Percentiles rank a stretch among this genome's conserved stretches.
Conservation (phyloP, 2,888 invertebrate species). For the Drosophila greeni region DNA sequence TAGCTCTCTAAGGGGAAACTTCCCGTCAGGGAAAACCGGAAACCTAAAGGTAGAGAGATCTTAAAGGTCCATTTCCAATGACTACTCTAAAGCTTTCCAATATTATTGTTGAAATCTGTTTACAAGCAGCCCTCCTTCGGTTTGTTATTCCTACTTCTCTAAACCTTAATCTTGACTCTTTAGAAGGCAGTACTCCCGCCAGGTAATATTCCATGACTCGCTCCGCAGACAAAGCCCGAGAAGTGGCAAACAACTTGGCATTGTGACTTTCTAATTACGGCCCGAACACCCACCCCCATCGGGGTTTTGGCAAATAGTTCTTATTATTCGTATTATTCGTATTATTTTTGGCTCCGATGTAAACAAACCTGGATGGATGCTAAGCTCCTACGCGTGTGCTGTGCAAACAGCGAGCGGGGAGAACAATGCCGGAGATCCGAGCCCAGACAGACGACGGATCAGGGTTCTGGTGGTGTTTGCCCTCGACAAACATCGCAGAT, state of each 20-base stretch:
- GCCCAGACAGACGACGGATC: not conserved
- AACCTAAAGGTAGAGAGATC: too few relatives aligned
- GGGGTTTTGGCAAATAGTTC: not conserved
- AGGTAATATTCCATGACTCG: conserved; percentile 9
- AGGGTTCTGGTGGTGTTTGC: not conserved
- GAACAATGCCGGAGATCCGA: conserved; percentile 1
- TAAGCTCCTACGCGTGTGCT: not conserved
- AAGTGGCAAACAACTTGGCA: not conserved
- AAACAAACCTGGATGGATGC: not conserved
- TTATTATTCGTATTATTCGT: not conserved
- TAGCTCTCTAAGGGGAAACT: too few relatives aligned
- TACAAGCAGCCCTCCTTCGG: not conserved
- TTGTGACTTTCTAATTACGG: not conserved
- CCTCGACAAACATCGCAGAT: not conserved
- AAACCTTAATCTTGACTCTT: not conserved
- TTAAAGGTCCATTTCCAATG: too few relatives aligned
- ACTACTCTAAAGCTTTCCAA: not conserved
- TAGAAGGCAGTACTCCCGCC: not conserved
- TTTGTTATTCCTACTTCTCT: not conserved
- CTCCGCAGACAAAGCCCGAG: not conserved
- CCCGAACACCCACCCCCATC: not conserved
- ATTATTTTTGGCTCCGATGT: not conserved
- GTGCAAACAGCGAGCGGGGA: not conserved
- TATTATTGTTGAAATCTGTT: too few relatives aligned
- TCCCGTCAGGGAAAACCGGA: too few relatives aligned